Evolutionary conservation across 2,888 invertebrate species (phyloP), one percentile per base, ranked within the genome.

Genomic region (Eupithecia exiguata): DNA sequence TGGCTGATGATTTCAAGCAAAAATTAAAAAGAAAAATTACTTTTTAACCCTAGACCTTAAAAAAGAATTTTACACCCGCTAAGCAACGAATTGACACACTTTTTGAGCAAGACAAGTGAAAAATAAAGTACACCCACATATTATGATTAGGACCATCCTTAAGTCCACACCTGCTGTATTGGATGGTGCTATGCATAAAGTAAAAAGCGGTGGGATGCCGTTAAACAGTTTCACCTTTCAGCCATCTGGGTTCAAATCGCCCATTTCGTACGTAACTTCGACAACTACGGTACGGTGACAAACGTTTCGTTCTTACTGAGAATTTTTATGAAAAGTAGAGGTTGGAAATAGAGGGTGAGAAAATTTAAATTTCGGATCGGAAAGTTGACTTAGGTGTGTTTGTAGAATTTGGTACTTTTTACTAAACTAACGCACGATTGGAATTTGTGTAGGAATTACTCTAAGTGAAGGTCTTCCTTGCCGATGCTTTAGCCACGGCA

Each of bases 181-280:
- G 70, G 74, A 74, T 63, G 74, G 71, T 66, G 69, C 71, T 74
- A 84, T 88, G 84, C 86, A 88, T 84, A 84, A 83, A 84, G 82
- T 78, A 79, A 81, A 76, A 79, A 77, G 78, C 76, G 79, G 70
- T 66, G 66, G 67, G 74, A 71, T 74, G 76, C 78, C 81, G 83
- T 79, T 84, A 83, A 84, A 81, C 82, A 85, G 82, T 83, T 82
- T 83, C 76, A 78, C 70, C 75, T 83, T 82, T 83, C 76, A 77
- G 71, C 75, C 77, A 69, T 76, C 75, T 79, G 84, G 82, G 81
- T 82, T 84, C 83, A 85, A 88, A 88, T 88, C 85, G 87, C 79
- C 86, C 84, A 86, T 78, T 87, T 84, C 82, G 79, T 78, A 78
- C 80, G 83, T 83, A 88, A 86, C 87, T 87, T 87, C 82, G 85